Conservation (phyloP, 2,797 vertebrate species). For the Channa striata region DNA sequence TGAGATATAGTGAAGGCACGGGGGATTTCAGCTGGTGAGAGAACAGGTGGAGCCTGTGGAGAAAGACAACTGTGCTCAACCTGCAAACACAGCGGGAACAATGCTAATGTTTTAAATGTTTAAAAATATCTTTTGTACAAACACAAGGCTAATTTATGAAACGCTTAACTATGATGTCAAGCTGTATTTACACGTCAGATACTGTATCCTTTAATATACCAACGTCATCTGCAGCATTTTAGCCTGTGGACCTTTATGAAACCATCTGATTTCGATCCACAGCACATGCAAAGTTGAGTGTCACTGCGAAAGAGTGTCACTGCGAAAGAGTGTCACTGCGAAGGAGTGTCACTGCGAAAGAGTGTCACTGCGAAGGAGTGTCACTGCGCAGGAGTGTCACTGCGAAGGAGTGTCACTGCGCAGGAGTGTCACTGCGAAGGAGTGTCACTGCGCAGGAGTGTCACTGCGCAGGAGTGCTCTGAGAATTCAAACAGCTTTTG, state of each 20-base stretch:
- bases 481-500: background rate
- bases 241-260: background rate
- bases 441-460: background rate
- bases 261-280: slow-evolving; percentile 1
- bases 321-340: no score
- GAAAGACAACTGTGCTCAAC: slow-evolving; percentile 21
- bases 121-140: background rate
- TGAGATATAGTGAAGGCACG: slow-evolving; percentile 36
- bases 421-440: no score
- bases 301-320: no score
- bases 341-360: no score
- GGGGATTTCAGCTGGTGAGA: slow-evolving; percentile 36
- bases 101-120: slow-evolving; percentile 24
- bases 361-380: no score
- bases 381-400: no score
- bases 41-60: slow-evolving; percentile 52
- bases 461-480: background rate
- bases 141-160: background rate
- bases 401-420: no score
- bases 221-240: slow-evolving; percentile 8
- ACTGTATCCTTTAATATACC: background rate
- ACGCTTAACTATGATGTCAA: background rate
- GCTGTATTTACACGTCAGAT: slow-evolving; percentile 6
- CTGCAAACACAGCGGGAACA: slow-evolving; percentile 13
- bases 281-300: background rate